phyloP scores from a whole-genome alignment of 2,113 vertebrate genomes.

The Rhizomys pruinosus region DNA sequence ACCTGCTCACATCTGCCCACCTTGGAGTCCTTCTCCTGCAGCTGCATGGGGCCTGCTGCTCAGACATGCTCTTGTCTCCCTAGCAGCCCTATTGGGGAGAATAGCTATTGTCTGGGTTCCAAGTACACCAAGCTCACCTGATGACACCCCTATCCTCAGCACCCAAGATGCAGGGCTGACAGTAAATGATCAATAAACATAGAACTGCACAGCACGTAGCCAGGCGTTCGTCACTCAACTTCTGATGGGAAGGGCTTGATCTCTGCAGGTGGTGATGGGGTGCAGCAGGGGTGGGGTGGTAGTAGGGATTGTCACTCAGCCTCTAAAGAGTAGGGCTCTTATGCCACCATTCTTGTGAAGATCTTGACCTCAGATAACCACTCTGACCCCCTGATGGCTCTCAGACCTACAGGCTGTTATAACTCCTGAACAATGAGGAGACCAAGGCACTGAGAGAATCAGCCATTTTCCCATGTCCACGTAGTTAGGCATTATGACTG shows the following conservation, averaged over 20 bases:
- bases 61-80: accelerated
- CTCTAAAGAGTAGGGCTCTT: no score
- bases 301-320: background rate
- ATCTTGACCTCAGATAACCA: background rate
- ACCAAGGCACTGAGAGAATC: no score
- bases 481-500: background rate
- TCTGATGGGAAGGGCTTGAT: accelerated
- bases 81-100: accelerated
- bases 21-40: accelerated
- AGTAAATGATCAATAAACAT: accelerated
- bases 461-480: background rate
- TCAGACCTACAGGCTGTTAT: background rate
- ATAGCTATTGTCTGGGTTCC: background rate
- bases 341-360: no score
- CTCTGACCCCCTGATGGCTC: background rate
- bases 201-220: accelerated
- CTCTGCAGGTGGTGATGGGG: no score
- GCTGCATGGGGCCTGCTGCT: background rate
- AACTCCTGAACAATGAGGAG: no score
- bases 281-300: no score
- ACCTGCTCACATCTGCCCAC: background rate
- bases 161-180: background rate
- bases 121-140: background rate
- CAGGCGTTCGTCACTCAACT: no score
- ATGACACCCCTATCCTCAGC: no score